These are phyloP conservation scores for Scaptomyza polygonia DNA, from an alignment of 2,888 invertebrate genomes.

Conservation along the genomic window DNA sequence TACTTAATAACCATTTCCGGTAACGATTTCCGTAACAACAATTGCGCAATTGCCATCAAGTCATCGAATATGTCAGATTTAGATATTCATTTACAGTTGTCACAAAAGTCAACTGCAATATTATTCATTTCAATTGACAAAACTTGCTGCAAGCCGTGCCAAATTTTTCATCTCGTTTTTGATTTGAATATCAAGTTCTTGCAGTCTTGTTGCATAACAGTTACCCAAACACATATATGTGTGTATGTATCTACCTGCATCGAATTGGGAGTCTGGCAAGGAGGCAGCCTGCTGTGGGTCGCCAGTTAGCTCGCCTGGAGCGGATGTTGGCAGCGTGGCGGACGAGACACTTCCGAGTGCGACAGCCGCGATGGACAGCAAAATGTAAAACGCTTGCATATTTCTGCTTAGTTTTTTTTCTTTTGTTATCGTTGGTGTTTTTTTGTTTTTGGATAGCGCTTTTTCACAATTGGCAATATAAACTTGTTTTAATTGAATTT, in stretches of 20 bases:
- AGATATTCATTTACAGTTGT: conserved; percentile 14
- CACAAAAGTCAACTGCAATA: conserved; percentile 3
- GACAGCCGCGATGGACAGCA: conserved; percentile 59
- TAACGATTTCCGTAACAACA: conserved; percentile 8
- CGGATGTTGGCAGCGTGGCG: conserved; percentile 60
- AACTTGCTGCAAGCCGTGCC: conserved; percentile 56
- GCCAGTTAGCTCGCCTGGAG: conserved; percentile 18
- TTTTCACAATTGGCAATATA: conserved; percentile 60
- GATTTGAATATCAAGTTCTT: conserved; percentile 76
- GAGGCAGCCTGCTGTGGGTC: conserved; percentile 40
- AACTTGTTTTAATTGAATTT: conserved; percentile 71
- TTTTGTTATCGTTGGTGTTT: conserved; percentile 4
- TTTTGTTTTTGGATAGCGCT: conserved; percentile 26
- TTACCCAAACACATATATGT: neutral
- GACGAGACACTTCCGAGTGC: conserved; percentile 78
- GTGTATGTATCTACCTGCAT: conserved; percentile 48
- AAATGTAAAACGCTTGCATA: conserved; percentile 73
- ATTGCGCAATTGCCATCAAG: conserved; percentile 15
- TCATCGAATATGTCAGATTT: conserved; percentile 4
- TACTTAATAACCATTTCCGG: conserved; percentile 8
- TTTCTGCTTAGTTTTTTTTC: too few species aligned
- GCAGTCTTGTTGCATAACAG: conserved; percentile 55
- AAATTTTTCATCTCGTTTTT: conserved; percentile 28
- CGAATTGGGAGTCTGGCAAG: conserved; percentile 34
- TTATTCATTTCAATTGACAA: conserved; percentile 20